phyloP scores from a whole-genome alignment of 2,113 vertebrate genomes.

The Circaetus cinerascens region DNA sequence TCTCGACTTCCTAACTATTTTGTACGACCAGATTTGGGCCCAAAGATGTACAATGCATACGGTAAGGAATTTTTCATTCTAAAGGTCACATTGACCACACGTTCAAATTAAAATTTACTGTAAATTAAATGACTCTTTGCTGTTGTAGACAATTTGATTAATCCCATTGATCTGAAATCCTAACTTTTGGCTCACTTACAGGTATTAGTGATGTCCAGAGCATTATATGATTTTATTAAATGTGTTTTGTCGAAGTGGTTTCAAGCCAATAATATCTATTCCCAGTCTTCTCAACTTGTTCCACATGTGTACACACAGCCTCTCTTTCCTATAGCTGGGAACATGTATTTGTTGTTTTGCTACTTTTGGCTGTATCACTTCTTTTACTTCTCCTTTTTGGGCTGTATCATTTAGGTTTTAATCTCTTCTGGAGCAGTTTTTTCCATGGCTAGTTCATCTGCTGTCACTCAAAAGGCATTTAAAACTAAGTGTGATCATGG shows the following conservation, averaged over 20 bases:
- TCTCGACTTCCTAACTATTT: constrained; percentile 80
- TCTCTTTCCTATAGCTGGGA: background rate
- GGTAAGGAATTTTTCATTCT: constrained; percentile 60
- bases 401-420: background rate
- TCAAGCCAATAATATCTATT: background rate
- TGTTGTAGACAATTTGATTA: background rate
- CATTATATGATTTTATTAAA: background rate
- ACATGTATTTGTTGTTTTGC: background rate
- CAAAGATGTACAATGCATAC: constrained; percentile 84
- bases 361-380: background rate
- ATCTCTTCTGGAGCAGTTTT: background rate
- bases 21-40: constrained; percentile 80
- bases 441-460: background rate
- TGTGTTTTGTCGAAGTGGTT: background rate
- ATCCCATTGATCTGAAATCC: background rate
- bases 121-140: background rate
- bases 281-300: background rate
- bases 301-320: background rate
- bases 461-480: background rate
- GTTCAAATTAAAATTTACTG: background rate
- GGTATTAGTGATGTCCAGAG: background rate
- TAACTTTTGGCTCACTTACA: background rate
- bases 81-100: background rate
- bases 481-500: background rate
- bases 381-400: background rate